Evolutionary conservation across 2,888 invertebrate genomes (phyloP), one percentile per base, ranked within the genome.

Genomic region (Synergus itoensis): DNA sequence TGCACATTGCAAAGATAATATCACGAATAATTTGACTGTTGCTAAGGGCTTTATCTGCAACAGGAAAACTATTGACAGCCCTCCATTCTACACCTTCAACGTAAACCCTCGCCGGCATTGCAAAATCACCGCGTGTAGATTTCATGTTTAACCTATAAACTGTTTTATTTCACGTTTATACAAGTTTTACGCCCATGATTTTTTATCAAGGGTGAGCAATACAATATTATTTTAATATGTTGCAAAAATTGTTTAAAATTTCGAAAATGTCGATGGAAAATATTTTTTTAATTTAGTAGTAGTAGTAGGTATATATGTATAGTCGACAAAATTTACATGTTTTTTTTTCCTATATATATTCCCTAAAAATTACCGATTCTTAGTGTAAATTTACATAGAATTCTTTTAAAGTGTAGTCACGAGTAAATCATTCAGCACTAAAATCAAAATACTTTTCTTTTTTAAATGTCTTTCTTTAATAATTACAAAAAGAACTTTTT

Each of bases 61-160:
- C 81, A 62, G 87, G 82, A 83, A 85, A 87, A 87, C 80, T 85
- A 87, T 87, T 87, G 87, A 86, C 87, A 87, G 84, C 81, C 81
- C 82, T 76, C 63, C 76, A 76, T 63, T 76, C 62, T 41, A 14
- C 41, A 41, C 76, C 45, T 41, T 76, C 18, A 57, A 69, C n/a
- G 28, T 41, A 63, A 40, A 41, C 76, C 36, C 76, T 76, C 63
- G 41, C 76, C 76, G 76, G 76, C 76, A 45, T 76, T 76, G 63
- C n/a, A 48, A 36, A 48, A 36, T 53, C 36, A 53, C 73, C 73
- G 73, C 73, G 73, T 73, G 73, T n/a, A 48, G 11, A 48, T 73
- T 73, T 73, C 53, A 53, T 45, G 53, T 86, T 48, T 80, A 79
- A 79, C 79, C 79, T 79, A 77, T 40, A 65, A 64, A 45, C 28